Conservation (phyloP, 2,888 invertebrate species). For the Pyrrhia umbra region DNA sequence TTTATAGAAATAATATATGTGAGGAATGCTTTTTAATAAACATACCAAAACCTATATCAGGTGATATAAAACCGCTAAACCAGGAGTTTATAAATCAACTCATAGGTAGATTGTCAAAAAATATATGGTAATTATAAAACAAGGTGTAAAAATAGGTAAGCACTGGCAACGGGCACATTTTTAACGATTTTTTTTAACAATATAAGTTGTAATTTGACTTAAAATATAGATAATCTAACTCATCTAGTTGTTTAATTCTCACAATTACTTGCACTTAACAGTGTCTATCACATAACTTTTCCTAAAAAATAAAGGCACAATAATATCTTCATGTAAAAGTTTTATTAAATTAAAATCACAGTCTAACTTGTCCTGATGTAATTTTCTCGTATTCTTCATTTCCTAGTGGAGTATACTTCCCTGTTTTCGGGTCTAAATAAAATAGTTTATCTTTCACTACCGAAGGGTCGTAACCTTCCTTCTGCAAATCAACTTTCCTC, state of each 20-base stretch:
- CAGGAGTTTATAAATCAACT: too few species aligned
- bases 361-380: constrained; percentile 93
- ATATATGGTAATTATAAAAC: too few species aligned
- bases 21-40: not conserved
- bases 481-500: constrained; percentile 97
- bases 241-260: constrained; percentile 3
- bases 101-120: too few species aligned
- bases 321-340: constrained; percentile 27
- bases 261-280: constrained; percentile 31
- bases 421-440: constrained; percentile 92
- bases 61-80: too few species aligned
- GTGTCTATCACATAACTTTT: constrained; percentile 50
- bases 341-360: constrained; percentile 86
- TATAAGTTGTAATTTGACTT: too few species aligned
- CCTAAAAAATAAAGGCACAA: constrained; percentile 37
- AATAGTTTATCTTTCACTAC: constrained; percentile 94
- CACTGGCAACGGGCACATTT: too few species aligned
- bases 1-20: not conserved
- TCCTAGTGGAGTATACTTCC: constrained; percentile 93
- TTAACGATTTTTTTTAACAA: too few species aligned
- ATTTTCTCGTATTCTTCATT: constrained; percentile 94
- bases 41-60: not conserved
- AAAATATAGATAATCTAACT: too few species aligned
- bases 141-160: too few species aligned
- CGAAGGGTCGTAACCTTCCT: constrained; percentile 95